Evolutionary conservation across 2,888 invertebrate species (phyloP).

Genomic region (Metellina segmentata): DNA sequence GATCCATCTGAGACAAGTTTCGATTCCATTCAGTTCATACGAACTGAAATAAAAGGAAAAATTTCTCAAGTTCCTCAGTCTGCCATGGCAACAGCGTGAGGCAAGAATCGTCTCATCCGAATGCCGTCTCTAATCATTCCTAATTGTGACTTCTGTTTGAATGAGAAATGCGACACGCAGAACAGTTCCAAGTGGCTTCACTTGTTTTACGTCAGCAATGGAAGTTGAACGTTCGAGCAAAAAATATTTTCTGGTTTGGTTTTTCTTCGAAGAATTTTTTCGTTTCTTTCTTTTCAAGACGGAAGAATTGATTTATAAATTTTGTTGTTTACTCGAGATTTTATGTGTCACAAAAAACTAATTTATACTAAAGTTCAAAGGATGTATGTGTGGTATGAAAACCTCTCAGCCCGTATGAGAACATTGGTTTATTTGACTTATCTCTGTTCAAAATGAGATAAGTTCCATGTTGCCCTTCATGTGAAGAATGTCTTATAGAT

Average conservation of each 20-base stretch:
- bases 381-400: too few relatives aligned
- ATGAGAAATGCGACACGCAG: slow-evolving; percentile 29
- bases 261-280: neutral
- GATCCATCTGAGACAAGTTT: neutral
- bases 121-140: slow-evolving; percentile 62
- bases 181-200: slow-evolving; percentile 19
- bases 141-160: slow-evolving; percentile 51
- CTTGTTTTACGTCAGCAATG: neutral
- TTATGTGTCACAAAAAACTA: too few relatives aligned
- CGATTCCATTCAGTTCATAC: neutral
- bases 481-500: too few relatives aligned
- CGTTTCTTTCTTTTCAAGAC: too few relatives aligned
- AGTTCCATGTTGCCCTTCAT: too few relatives aligned
- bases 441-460: too few relatives aligned
- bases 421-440: too few relatives aligned
- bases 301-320: too few relatives aligned
- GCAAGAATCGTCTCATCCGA: slow-evolving; percentile 46
- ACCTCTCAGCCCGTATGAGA: too few relatives aligned
- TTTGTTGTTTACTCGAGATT: too few relatives aligned
- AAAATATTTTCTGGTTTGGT: neutral
- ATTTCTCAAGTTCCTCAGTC: slow-evolving; percentile 39
- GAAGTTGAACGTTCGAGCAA: too few relatives aligned
- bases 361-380: too few relatives aligned
- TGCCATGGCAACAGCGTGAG: slow-evolving; percentile 57
- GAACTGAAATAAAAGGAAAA: slow-evolving; percentile 12